Conservation (phyloP, 2,888 invertebrate species). For the Sinodicranocentrus sp. region DNA sequence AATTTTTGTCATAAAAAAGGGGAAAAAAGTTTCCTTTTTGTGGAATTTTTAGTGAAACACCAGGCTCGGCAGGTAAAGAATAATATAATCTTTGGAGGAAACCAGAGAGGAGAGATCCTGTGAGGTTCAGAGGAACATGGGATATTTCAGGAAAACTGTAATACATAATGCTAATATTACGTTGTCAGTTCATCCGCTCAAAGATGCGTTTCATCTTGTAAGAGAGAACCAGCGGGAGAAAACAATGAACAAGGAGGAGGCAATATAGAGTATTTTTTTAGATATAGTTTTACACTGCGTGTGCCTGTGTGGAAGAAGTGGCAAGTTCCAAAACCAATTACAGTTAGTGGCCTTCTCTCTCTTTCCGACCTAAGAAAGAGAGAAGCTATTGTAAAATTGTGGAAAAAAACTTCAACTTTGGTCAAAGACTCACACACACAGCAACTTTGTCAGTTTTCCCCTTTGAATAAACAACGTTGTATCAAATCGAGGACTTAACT, state of each 20-base stretch:
- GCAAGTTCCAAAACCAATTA: slow-evolving; percentile 61
- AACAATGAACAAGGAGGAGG: slow-evolving; percentile 3
- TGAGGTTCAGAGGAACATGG: neutral
- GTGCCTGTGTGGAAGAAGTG: slow-evolving; percentile 4
- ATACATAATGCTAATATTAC: slow-evolving; percentile 66
- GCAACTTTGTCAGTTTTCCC: neutral
- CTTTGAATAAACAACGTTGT: slow-evolving; percentile 53
- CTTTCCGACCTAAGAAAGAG: slow-evolving; percentile 28
- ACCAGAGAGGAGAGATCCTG: too few species aligned
- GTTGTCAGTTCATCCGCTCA: slow-evolving; percentile 55
- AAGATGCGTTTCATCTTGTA: slow-evolving; percentile 7
- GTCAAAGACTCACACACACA: slow-evolving; percentile 43
- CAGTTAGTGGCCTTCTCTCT: slow-evolving; percentile 45
- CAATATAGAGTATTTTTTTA: neutral
- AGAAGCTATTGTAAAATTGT: slow-evolving; percentile 37
- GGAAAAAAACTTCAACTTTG: slow-evolving; percentile 48
- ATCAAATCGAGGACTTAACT: slow-evolving; percentile 46
- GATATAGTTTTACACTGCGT: neutral
- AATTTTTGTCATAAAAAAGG: slow-evolving; percentile 38
- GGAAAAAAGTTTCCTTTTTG: slow-evolving; percentile 26
- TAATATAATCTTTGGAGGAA: neutral
- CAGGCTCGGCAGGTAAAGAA: slow-evolving; percentile 10
- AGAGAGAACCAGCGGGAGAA: slow-evolving; percentile 15
- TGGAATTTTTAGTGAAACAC: slow-evolving; percentile 15
- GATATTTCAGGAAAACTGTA: slow-evolving; percentile 32